Conservation (phyloP, 2,888 invertebrate genomes). For the Zhuqinia jingwanae region DNA sequence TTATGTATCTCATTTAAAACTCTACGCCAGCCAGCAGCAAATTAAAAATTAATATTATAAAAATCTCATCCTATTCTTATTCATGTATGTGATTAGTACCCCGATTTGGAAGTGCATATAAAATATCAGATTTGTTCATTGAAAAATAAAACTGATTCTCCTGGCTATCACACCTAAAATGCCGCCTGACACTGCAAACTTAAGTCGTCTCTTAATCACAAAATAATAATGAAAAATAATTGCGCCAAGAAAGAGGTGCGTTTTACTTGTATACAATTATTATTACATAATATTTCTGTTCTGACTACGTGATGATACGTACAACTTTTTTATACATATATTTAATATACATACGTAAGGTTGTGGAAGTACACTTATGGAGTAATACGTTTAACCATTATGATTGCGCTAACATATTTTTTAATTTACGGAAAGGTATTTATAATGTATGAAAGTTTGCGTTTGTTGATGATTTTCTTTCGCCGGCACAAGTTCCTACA, state of each 20-base stretch:
- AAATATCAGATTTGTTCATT: too few species aligned
- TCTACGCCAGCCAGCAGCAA: too few species aligned
- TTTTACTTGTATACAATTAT: background rate
- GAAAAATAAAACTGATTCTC: too few species aligned
- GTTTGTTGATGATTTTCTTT: background rate
- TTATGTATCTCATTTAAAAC: background rate
- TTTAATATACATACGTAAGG: too few species aligned
- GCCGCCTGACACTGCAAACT: background rate
- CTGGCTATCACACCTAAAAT: background rate
- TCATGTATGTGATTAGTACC: too few species aligned
- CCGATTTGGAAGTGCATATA: too few species aligned
- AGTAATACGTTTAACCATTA: conserved; percentile 41
- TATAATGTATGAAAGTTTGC: conserved; percentile 44
- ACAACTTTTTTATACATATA: too few species aligned
- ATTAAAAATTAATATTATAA: too few species aligned
- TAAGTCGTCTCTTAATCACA: conserved; percentile 44
- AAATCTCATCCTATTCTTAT: too few species aligned
- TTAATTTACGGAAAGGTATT: background rate
- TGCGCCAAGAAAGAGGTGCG: background rate
- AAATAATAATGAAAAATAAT: background rate
- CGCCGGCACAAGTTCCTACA: background rate
- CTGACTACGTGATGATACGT: background rate
- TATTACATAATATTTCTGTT: background rate
- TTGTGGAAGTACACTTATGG: conserved; percentile 73
- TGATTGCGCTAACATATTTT: conserved; percentile 38